phyloP scores from a whole-genome alignment of 2,113 vertebrate genomes.

The Lonchura striata region DNA sequence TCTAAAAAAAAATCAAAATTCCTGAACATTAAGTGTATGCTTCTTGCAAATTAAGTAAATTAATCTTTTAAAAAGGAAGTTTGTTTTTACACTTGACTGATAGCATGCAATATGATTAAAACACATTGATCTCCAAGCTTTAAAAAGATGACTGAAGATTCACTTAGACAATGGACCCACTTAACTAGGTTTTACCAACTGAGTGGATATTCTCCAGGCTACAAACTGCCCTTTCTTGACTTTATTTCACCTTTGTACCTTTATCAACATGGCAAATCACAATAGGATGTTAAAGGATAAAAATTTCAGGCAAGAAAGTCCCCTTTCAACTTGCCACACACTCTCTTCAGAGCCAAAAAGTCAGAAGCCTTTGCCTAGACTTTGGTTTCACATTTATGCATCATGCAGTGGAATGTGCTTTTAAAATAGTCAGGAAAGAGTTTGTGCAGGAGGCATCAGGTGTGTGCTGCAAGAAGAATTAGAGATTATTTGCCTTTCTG shows the following conservation, averaged over 20 bases:
- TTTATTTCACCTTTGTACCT: neutral
- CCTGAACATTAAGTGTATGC: neutral
- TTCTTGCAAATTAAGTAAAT: conserved; percentile 30
- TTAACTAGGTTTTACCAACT: neutral
- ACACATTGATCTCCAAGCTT: conserved; percentile 24
- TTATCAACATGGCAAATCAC: neutral
- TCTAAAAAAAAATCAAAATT: conserved; percentile 32
- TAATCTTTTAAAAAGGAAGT: neutral
- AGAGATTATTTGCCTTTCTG: neutral
- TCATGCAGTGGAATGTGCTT: neutral
- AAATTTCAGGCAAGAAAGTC: neutral
- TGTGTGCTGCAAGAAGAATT: neutral
- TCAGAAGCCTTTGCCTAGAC: neutral
- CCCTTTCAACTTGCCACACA: neutral
- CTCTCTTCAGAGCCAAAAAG: neutral
- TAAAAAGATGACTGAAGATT: conserved; percentile 21
- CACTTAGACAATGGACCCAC: neutral
- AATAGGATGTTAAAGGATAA: neutral
- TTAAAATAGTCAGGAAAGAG: neutral
- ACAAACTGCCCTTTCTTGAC: neutral
- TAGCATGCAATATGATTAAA: conserved; percentile 1
- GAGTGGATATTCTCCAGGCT: neutral
- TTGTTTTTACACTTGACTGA: neutral
- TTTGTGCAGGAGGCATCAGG: neutral
- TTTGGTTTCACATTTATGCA: neutral